phyloP scores from a whole-genome alignment of 2,888 invertebrate species.

The Ditula angustiorana region DNA sequence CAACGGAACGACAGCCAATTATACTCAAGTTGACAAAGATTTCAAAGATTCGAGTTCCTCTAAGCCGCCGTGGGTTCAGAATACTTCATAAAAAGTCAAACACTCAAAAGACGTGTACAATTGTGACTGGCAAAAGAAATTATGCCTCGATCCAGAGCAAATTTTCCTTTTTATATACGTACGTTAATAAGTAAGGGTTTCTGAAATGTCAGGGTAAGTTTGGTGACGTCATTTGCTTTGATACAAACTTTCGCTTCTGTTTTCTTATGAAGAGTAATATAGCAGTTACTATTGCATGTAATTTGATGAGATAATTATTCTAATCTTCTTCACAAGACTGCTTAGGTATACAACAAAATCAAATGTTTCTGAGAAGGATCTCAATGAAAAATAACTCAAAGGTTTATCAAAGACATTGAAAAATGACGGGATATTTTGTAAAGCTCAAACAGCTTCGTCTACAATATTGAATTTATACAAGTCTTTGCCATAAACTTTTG shows the following conservation, averaged over 20 bases:
- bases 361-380: neutral
- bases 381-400: neutral
- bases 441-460: neutral
- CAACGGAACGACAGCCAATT: slow-evolving; percentile 37
- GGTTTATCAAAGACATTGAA: neutral
- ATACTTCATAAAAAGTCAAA: slow-evolving; percentile 42
- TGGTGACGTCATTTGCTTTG: slow-evolving; percentile 48
- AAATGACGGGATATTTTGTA: neutral
- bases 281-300: neutral
- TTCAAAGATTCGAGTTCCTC: slow-evolving; percentile 41
- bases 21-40: slow-evolving; percentile 38
- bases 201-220: slow-evolving; percentile 49
- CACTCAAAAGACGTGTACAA: slow-evolving; percentile 21
- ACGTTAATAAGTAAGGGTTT: slow-evolving; percentile 46
- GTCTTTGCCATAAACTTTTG: slow-evolving; percentile 16
- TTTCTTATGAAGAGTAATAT: neutral
- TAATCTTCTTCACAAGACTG: too few relatives aligned
- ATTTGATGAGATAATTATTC: neutral
- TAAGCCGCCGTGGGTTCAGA: slow-evolving; percentile 34
- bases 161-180: slow-evolving; percentile 44
- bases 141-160: slow-evolving; percentile 46
- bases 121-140: slow-evolving; percentile 45
- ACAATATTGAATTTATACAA: slow-evolving; percentile 23
- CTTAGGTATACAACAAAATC: neutral
- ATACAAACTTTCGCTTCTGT: slow-evolving; percentile 19